Conservation (phyloP, 2,888 invertebrate species). For the Antheraea yamamai region DNA sequence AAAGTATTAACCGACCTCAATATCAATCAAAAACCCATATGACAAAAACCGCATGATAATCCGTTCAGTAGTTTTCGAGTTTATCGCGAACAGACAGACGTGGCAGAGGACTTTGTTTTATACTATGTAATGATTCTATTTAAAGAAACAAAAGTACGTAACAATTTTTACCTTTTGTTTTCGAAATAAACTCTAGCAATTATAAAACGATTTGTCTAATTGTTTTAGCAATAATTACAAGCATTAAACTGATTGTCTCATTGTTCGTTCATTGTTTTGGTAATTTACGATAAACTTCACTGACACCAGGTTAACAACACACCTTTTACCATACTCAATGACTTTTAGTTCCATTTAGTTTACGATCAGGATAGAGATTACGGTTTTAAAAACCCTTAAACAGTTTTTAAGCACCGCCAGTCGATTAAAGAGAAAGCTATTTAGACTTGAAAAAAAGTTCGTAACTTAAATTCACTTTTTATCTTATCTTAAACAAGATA, state of each 20-base stretch:
- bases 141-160: no score
- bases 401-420: constrained; percentile 53
- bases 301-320: constrained; percentile 25
- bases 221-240: not conserved
- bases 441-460: constrained; percentile 43
- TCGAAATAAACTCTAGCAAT: not conserved
- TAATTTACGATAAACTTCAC: constrained; percentile 13
- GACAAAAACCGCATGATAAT: no score
- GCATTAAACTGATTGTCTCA: not conserved
- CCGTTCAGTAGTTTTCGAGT: no score
- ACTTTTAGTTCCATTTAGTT: constrained; percentile 44
- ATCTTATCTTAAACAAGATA: constrained; percentile 57
- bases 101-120: no score
- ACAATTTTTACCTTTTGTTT: no score
- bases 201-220: not conserved
- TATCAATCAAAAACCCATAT: no score
- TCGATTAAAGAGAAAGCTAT: constrained; percentile 66
- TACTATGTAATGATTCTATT: no score
- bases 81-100: no score
- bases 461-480: constrained; percentile 50
- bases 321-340: constrained; percentile 13
- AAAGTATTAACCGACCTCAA: no score
- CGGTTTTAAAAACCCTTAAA: constrained; percentile 51
- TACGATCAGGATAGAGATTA: constrained; percentile 55
- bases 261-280: not conserved